Percentiles rank a stretch among this genome's conserved stretches.
Evolutionary conservation across 2,797 vertebrate genomes (phyloP).

Genomic region (Eulemur mongoz): DNA sequence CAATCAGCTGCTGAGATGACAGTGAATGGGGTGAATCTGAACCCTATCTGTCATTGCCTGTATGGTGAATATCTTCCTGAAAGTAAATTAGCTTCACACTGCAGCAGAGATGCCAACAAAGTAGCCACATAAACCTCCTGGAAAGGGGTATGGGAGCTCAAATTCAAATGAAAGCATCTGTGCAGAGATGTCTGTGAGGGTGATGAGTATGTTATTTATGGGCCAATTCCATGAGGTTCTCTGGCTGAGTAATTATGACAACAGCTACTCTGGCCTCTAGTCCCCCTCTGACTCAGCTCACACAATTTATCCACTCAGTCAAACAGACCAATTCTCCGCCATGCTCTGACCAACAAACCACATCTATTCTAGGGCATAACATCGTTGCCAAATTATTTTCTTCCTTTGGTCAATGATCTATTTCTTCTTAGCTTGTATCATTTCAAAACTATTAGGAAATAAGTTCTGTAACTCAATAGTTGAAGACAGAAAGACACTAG

Average conservation of each 20-base stretch:
- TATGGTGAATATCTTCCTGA: not conserved
- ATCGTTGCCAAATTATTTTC: conserved; percentile 7
- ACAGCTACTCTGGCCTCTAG: conserved; percentile 6
- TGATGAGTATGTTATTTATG: conserved; percentile 19
- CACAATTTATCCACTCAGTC: not conserved
- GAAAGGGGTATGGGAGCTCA: not conserved
- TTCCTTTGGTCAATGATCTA: not conserved
- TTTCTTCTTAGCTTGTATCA: conserved; percentile 14
- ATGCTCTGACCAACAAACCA: not conserved
- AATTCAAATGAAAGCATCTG: conserved; percentile 53
- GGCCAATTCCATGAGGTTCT: conserved; percentile 31
- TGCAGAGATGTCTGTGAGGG: not conserved
- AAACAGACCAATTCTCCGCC: not conserved
- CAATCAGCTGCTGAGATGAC: not conserved
- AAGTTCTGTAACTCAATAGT: not conserved
- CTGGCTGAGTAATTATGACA: conserved; percentile 48
- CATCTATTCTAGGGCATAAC: not conserved
- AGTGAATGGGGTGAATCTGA: not conserved
- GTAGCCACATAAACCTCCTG: not conserved
- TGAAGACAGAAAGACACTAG: not conserved
- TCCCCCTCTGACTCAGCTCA: conserved; percentile 3
- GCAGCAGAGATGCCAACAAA: conserved; percentile 2
- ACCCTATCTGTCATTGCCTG: not conserved
- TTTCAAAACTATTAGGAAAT: conserved; percentile 24
- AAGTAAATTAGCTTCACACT: conserved; percentile 35